Evolutionary conservation across 2,113 vertebrate genomes (phyloP).

Genomic region (Nothoprocta perdicaria): DNA sequence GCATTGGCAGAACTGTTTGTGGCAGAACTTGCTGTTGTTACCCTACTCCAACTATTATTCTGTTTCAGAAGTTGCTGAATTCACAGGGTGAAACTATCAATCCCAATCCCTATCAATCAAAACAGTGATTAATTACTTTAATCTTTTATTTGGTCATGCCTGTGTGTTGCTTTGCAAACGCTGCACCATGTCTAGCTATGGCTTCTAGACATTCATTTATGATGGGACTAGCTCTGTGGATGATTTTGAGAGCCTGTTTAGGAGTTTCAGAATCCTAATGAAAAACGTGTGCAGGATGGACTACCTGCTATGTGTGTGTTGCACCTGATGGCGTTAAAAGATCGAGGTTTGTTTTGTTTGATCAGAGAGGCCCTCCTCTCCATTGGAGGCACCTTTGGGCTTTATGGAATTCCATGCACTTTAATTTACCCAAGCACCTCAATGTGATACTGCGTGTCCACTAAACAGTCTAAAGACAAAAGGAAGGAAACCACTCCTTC

Average conservation of each 20-base stretch:
- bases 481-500: not conserved
- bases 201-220: not conserved
- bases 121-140: not conserved
- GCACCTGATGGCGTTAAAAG: no score
- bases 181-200: not conserved
- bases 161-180: not conserved
- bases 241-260: no score
- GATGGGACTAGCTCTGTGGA: not conserved
- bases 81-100: not conserved
- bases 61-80: not conserved
- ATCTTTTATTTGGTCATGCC: not conserved
- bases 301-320: no score
- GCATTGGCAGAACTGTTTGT: not conserved
- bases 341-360: not conserved
- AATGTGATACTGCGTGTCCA: not conserved
- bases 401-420: not conserved
- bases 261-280: not conserved
- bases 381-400: not conserved
- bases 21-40: not conserved
- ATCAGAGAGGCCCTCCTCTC: not conserved
- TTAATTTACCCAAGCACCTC: not conserved
- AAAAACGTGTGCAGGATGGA: no score
- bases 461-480: not conserved
- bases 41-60: fast-evolving
- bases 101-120: not conserved